phyloP scores from a whole-genome alignment of 2,113 vertebrate genomes.

The Phylloscopus trochiloides region DNA sequence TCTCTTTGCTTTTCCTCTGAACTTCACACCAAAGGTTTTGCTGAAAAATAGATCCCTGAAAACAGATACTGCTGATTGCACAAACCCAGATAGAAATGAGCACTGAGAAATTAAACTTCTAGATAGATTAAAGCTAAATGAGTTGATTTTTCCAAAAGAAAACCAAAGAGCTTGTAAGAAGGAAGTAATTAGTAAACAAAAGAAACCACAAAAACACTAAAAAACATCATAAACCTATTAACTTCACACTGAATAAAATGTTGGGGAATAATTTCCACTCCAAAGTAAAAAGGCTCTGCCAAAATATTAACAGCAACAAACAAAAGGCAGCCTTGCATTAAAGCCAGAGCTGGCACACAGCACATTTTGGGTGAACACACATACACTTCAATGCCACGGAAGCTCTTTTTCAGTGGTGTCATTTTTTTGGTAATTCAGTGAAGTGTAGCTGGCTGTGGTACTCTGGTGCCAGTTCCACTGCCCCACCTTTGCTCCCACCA shows the following conservation, averaged over 20 bases:
- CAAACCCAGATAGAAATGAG: background rate
- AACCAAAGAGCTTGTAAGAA: background rate
- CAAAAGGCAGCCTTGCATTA: background rate
- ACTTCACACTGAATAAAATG: background rate
- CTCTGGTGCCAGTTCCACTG: background rate
- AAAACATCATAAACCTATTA: background rate
- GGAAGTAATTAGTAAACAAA: background rate
- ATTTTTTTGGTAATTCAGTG: background rate
- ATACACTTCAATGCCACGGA: background rate
- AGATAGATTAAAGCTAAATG: background rate
- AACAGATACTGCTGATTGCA: slow-evolving; percentile 15
- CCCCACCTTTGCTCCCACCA: background rate
- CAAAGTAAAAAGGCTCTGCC: background rate
- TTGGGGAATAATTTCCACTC: background rate
- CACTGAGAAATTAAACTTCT: background rate
- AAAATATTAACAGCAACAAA: background rate
- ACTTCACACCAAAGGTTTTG: background rate
- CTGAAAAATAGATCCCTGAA: background rate
- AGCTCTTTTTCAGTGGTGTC: background rate
- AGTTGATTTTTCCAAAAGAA: background rate
- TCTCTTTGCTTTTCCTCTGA: background rate
- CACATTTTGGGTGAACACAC: background rate
- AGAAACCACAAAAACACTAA: background rate
- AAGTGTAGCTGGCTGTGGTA: background rate
- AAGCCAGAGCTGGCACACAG: background rate